Conservation (phyloP, 2,113 vertebrate species). For the Morone saxatilis region DNA sequence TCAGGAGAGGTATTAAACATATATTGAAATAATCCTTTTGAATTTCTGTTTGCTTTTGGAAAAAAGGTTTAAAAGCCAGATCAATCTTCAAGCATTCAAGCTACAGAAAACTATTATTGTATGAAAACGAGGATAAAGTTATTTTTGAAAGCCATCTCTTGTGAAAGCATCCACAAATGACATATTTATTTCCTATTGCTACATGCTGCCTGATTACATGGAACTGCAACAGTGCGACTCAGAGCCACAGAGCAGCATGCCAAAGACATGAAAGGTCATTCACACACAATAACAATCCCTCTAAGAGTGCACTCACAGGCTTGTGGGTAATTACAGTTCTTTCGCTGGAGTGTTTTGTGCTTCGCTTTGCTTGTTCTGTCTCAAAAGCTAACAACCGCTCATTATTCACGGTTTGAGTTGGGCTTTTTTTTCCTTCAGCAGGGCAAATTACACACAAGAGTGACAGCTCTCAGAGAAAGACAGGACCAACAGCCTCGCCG, state of each 20-base stretch:
- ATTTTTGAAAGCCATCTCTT: constrained; percentile 40
- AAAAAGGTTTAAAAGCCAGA: neutral
- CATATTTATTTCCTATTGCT: constrained; percentile 54
- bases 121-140: constrained; percentile 12
- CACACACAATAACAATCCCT: constrained; percentile 84
- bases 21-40: neutral
- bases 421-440: constrained; percentile 66
- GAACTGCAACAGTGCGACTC: constrained; percentile 59
- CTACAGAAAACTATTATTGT: neutral
- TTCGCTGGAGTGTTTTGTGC: constrained; percentile 86
- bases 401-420: constrained; percentile 86
- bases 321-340: constrained; percentile 87
- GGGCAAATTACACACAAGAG: constrained; percentile 86
- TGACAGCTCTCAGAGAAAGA: constrained; percentile 85
- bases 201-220: constrained; percentile 58
- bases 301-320: constrained; percentile 84
- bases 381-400: constrained; percentile 86
- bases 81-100: constrained; percentile 2
- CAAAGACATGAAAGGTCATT: constrained; percentile 86
- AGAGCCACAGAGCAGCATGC: constrained; percentile 69
- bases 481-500: constrained; percentile 68
- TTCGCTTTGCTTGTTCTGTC: constrained; percentile 86
- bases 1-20: constrained; percentile 4
- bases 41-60: constrained; percentile 15
- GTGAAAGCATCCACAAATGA: constrained; percentile 51